phyloP scores from a whole-genome alignment of 2,888 invertebrate genomes.

The Bhutanitis thaidina region DNA sequence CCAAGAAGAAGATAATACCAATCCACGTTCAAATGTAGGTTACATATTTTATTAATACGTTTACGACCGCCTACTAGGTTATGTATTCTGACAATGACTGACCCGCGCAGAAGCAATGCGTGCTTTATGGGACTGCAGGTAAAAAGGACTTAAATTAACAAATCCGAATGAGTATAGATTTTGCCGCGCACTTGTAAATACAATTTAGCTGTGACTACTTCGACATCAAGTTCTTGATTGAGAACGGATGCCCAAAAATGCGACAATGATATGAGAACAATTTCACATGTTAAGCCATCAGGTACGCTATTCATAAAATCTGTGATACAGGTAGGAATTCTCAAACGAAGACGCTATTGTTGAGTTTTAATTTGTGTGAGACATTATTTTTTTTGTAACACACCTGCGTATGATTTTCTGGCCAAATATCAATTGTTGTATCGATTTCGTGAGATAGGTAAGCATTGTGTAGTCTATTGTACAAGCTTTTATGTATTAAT shows the following conservation, averaged over 20 bases:
- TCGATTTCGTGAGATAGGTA: neutral
- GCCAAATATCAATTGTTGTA: slow-evolving; percentile 1
- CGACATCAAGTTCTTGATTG: neutral
- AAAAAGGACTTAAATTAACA: slow-evolving; percentile 30
- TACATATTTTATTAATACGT: slow-evolving; percentile 41
- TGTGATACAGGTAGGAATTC: slow-evolving; percentile 16
- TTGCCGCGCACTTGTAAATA: slow-evolving; percentile 25
- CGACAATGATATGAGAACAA: neutral
- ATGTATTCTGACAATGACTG: slow-evolving; percentile 57
- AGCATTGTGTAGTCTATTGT: slow-evolving; percentile 4
- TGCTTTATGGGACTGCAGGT: slow-evolving; percentile 33
- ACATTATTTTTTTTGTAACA: slow-evolving; percentile 4
- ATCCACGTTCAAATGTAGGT: slow-evolving; percentile 23
- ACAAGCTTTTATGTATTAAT: neutral
- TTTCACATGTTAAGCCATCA: slow-evolving; percentile 4
- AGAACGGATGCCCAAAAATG: neutral
- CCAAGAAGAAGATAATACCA: neutral
- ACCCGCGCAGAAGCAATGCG: slow-evolving; percentile 62
- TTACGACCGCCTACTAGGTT: slow-evolving; percentile 52
- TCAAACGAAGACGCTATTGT: slow-evolving; percentile 13
- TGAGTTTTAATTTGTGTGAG: neutral
- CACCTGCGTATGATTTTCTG: slow-evolving; percentile 13
- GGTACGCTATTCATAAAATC: slow-evolving; percentile 2
- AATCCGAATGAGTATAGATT: slow-evolving; percentile 36
- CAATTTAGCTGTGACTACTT: neutral